Evolutionary conservation across 2,113 vertebrate species (phyloP), one percentile per base, ranked within the genome.

Genomic region (Psittacara wagleri): DNA sequence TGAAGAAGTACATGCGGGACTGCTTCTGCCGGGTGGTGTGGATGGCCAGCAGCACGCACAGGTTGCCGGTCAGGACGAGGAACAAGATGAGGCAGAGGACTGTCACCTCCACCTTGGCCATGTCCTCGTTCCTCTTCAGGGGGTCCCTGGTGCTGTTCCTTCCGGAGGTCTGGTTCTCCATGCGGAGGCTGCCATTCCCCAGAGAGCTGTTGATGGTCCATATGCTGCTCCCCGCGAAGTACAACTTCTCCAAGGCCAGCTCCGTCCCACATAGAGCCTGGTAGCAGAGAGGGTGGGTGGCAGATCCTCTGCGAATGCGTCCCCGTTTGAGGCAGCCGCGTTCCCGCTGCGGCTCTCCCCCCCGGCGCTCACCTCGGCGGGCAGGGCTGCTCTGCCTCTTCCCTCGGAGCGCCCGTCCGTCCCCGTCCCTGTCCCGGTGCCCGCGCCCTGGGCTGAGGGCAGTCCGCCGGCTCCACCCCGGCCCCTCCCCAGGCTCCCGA

Each of bases 1-100:
- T 99, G 97, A 99, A 99, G 97, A 98, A 99, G 89, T 99, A 99
- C 98, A 99, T 99, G 97, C 99, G 99, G 52, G 99, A 99, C 73
- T 98, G 98, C 82, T 98, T 98, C 97, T 98, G 99, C 83, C 99
- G 99, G 95, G 98, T 98, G 79, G 98, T 98, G 97, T 98, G 98
- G 96, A 99, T 98, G 29, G 99, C 99, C 94, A 99, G 94, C 62
- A 99, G 98, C 83, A 99, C 99, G 52, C 99, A 99, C 83, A 98
- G 94, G 97, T 99, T 99, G 54, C 99, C 99, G 2, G 96, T 98
- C 68, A 99, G 97, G 10, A 99, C 99, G 7, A 99, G 98, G 91
- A 99, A 97, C 13, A 99, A 97, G 81, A 99, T 99, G 94, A 99
- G 96, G 80, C 98, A 97, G 61, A 99, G 98, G n/a, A 99, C 99